phyloP scores from a whole-genome alignment of 2,888 invertebrate genomes.

The Belgica antarctica region DNA sequence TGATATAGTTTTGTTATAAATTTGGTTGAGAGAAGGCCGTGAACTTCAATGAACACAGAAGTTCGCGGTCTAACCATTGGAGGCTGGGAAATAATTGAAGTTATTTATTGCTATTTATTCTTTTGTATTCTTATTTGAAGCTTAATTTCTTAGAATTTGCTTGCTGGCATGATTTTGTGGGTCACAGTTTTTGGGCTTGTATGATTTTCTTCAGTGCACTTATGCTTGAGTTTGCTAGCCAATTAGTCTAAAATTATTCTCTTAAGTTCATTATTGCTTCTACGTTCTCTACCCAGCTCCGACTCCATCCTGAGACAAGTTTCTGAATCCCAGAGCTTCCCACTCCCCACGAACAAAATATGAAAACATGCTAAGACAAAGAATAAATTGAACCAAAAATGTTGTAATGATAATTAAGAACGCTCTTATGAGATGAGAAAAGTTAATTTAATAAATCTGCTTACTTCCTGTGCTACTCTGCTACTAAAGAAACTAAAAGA shows the following conservation, averaged over 20 bases:
- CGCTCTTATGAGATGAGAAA: background rate
- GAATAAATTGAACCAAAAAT: constrained; percentile 7
- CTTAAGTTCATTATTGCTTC: background rate
- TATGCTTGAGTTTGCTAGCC: background rate
- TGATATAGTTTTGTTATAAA: too few relatives aligned
- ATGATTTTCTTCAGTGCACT: too few relatives aligned
- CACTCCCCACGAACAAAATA: constrained; percentile 27
- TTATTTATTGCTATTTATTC: too few relatives aligned
- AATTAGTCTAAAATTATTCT: background rate
- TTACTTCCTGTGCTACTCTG: constrained; percentile 35
- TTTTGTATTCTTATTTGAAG: too few relatives aligned
- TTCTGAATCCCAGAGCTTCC: constrained; percentile 31
- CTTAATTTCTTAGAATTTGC: too few relatives aligned
- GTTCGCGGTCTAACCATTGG: too few relatives aligned
- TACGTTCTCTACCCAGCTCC: background rate
- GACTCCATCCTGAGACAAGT: constrained; percentile 11
- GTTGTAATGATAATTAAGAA: background rate
- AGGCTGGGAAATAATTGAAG: too few relatives aligned
- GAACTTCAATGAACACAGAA: too few relatives aligned
- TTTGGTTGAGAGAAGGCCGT: too few relatives aligned
- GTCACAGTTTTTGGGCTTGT: too few relatives aligned
- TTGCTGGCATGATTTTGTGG: too few relatives aligned
- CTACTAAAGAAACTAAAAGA: constrained; percentile 39
- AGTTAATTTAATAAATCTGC: constrained; percentile 1
- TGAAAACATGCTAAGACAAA: background rate